Evolutionary conservation across 1,140 invertebrate species (phyloP).

Genomic region (Lethrus apterus): DNA sequence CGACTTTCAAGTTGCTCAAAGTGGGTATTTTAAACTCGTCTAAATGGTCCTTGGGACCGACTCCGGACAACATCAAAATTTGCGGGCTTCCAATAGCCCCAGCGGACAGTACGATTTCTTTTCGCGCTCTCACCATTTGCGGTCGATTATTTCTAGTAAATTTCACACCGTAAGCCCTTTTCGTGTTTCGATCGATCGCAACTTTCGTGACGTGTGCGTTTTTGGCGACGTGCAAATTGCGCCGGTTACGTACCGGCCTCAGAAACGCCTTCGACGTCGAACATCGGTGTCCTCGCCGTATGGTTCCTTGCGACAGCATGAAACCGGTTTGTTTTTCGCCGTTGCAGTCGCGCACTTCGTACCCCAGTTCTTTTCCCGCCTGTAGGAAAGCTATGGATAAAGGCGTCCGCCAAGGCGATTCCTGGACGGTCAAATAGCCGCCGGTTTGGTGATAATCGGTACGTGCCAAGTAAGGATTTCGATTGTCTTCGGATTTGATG

Average conservation of each 20-base stretch:
- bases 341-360: conserved; percentile 73
- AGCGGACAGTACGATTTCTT: conserved; percentile 73
- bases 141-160: conserved; percentile 58
- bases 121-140: conserved; percentile 57
- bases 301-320: conserved; percentile 79
- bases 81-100: conserved; percentile 77
- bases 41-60: conserved; percentile 75
- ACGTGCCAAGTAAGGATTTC: conserved; percentile 68
- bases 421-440: conserved; percentile 78
- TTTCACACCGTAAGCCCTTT: conserved; percentile 68
- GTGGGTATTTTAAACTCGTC: conserved; percentile 66
- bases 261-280: conserved; percentile 86
- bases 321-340: conserved; percentile 76
- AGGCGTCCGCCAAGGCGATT: conserved; percentile 72
- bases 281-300: conserved; percentile 77
- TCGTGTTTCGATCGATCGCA: conserved; percentile 55
- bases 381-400: conserved; percentile 73
- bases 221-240: conserved; percentile 77
- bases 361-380: conserved; percentile 72
- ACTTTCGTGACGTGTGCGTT: conserved; percentile 68
- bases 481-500: conserved; percentile 79
- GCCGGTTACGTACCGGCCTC: conserved; percentile 59
- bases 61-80: conserved; percentile 82
- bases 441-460: conserved; percentile 69
- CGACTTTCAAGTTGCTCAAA: conserved; percentile 66